Conservation (phyloP, 1,140 invertebrate genomes). For the Panulirus ornatus region DNA sequence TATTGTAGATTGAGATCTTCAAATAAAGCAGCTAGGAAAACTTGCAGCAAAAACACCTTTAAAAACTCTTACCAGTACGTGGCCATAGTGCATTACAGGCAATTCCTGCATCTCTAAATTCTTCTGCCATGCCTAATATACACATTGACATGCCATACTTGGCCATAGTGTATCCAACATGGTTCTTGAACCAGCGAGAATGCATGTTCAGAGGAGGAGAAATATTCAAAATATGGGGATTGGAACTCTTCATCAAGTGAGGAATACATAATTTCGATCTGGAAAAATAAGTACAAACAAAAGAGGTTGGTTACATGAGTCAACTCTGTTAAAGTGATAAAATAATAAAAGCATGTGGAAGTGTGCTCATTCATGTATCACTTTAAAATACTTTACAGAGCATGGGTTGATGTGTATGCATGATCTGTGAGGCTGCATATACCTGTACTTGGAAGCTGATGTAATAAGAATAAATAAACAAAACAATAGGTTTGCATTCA, state of each 20-base stretch:
- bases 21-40: too few species aligned
- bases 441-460: too few species aligned
- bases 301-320: conserved; percentile 28
- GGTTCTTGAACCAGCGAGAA: conserved; percentile 93
- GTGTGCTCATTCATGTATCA: too few species aligned
- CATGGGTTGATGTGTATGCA: too few species aligned
- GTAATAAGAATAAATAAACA: too few species aligned
- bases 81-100: conserved; percentile 99
- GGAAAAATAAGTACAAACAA: conserved; percentile 77
- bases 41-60: too few species aligned
- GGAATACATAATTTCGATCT: conserved; percentile 96
- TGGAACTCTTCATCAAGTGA: conserved; percentile 90
- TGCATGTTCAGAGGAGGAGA: conserved; percentile 96
- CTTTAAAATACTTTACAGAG: too few species aligned
- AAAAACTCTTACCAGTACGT: conserved; percentile 84
- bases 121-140: conserved; percentile 96
- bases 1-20: too few species aligned
- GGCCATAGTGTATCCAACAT: conserved; percentile 98
- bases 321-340: too few species aligned
- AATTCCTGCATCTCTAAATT: conserved; percentile 89
- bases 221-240: conserved; percentile 97
- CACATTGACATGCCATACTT: conserved; percentile 99
- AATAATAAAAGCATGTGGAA: too few species aligned
- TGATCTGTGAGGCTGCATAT: too few species aligned
- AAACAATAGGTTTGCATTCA: too few species aligned